Base-by-base conservation (phyloP, 2,888 invertebrate genomes). In the Dusona sp. region DNA sequence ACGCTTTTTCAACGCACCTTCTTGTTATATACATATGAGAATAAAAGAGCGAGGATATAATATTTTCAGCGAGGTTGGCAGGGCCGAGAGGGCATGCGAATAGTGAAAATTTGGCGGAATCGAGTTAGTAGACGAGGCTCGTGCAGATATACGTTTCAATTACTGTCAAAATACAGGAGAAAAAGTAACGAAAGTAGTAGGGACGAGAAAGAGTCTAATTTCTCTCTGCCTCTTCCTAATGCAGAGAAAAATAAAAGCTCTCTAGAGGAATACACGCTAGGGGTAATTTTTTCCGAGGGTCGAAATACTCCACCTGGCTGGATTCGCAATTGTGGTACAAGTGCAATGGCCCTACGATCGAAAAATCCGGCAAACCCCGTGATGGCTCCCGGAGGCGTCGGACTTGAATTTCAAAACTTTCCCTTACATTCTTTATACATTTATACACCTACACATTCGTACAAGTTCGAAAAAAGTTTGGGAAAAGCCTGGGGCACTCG, bases 341-440 rank as follows among this genome's bases (percentile, higher is more conserved):
- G 22, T 22, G 25, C 25, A 8, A 4, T 0, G 16, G 13, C 11
- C 7, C 42, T 16, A 19, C 72, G 48, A 80, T 73, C 73, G 54
- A 11, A 51, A 74, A 54, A 54, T 67, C 29, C 51, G 42, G 33
- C 74, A 42, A 42, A 51, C 45, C 73, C 67, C 72, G 73, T 19
- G 45, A 85, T 85, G 79, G 74, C 64, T 83, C 82, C 82, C 85
- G 54, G 51, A 82, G 79, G 85, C 79, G 70, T 45, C 61, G 70
- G 65, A 54, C 85, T 67, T 64, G 73, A 83, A 77, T 83, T 79
- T 68, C 83, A 72, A 79, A 86, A 86, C 85, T 86, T 86, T 77
- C 4, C 61, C 42, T 54, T 33, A 67, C 25, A 73, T 64, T 79
- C 77, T 42, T 38, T 42, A 42, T 11, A 42, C 11, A 2, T 42